Evolutionary conservation across 1,140 invertebrate genomes (phyloP).

Genomic region (Artemia franciscana): DNA sequence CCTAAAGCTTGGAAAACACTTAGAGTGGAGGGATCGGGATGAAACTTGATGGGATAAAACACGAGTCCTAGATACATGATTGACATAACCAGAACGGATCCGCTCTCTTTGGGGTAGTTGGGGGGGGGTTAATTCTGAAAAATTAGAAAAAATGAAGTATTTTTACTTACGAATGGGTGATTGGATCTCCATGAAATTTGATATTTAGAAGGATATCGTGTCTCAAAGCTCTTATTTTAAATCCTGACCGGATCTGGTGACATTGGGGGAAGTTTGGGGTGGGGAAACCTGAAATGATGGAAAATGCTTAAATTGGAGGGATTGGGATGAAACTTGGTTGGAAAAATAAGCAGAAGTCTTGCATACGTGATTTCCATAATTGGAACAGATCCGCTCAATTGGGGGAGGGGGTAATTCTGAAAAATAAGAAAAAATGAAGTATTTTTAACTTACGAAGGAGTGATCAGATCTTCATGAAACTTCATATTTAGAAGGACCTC

Average conservation of each 20-base stretch:
- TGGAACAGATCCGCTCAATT: background rate
- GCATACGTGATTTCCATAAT: background rate
- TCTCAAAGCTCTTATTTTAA: background rate
- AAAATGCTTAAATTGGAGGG: background rate
- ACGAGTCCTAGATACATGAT: no score
- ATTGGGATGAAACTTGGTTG: background rate
- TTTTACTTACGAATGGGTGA: background rate
- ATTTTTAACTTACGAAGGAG: no score
- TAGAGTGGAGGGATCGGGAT: no score
- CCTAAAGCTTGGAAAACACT: no score
- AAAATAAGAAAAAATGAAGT: no score
- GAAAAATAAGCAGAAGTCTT: background rate
- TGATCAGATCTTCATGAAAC: no score
- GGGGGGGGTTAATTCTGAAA: background rate
- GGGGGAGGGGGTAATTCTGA: background rate
- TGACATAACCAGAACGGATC: no score
- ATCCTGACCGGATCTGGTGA: background rate
- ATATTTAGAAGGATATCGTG: background rate
- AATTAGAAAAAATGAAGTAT: background rate
- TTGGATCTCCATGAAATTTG: background rate
- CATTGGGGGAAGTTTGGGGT: background rate
- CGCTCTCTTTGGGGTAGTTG: background rate
- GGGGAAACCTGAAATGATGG: background rate
- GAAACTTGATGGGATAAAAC: no score
- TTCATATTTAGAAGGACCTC: no score